phyloP scores from a whole-genome alignment of 1,140 invertebrate genomes.

The Pachypeltis micranthus region DNA sequence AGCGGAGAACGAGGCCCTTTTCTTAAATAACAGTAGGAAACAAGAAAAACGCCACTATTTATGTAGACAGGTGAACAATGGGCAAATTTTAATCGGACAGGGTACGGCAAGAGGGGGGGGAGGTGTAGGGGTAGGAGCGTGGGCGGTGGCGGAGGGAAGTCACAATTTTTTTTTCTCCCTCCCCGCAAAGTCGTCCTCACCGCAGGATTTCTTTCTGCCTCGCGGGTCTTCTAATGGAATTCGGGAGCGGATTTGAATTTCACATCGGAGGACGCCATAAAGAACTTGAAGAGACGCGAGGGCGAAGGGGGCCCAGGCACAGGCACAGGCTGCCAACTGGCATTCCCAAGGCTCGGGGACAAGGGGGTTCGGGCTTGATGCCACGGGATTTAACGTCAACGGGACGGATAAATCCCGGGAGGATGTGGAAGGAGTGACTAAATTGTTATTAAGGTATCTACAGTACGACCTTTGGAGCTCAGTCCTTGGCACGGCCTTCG shows the following conservation, averaged over 20 bases:
- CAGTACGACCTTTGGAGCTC: too few species aligned
- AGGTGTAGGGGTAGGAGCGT: not conserved
- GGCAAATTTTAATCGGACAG: conserved; percentile 2
- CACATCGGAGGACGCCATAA: conserved; percentile 7
- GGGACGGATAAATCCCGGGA: too few species aligned
- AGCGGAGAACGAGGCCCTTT: not conserved
- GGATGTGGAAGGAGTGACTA: too few species aligned
- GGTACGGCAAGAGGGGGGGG: not conserved
- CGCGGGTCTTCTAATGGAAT: not conserved
- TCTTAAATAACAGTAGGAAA: not conserved
- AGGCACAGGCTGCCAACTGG: too few species aligned
- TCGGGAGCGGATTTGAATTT: conserved; percentile 9
- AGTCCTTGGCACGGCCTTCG: too few species aligned
- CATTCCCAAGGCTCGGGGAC: not conserved
- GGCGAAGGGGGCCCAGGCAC: too few species aligned
- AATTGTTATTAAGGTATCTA: too few species aligned
- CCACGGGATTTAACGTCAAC: too few species aligned
- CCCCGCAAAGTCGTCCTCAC: not conserved
- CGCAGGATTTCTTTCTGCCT: not conserved
- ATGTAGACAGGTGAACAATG: conserved; percentile 9
- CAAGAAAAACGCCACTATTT: conserved; percentile 6
- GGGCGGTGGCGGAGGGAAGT: too few species aligned
- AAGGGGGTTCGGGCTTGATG: too few species aligned
- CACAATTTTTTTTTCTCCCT: not conserved
- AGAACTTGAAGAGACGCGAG: not conserved